phyloP scores from a whole-genome alignment of 2,113 vertebrate species.

The Nibea coibor region DNA sequence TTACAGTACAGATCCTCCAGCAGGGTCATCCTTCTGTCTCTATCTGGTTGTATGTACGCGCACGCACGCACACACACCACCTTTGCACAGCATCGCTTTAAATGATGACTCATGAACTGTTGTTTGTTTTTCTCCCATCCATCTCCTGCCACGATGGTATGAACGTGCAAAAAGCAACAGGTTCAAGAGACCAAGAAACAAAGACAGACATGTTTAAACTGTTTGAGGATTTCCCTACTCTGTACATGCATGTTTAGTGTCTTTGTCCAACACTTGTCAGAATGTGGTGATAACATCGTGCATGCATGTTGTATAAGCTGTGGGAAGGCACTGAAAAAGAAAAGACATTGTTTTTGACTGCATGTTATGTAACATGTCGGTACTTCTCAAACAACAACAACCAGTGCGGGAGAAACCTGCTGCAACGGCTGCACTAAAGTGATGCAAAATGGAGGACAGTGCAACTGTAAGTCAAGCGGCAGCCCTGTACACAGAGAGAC shows the following conservation, averaged over 20 bases:
- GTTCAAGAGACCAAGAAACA: accelerated
- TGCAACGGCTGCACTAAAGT: slow-evolving; percentile 25
- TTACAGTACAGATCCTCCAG: not conserved
- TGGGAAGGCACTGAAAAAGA: slow-evolving; percentile 5
- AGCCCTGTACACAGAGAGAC: not conserved
- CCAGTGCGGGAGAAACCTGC: slow-evolving; percentile 43
- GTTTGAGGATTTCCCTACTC: not conserved
- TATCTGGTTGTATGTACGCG: not conserved
- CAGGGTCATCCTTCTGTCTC: not conserved
- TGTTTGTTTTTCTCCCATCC: not conserved
- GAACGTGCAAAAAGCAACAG: not conserved
- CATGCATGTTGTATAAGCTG: slow-evolving; percentile 2
- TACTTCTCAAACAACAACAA: slow-evolving; percentile 44
- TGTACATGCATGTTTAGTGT: not conserved
- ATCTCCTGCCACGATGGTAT: not conserved
- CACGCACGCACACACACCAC: slow-evolving; percentile 3
- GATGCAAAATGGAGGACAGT: slow-evolving; percentile 32
- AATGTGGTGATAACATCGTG: not conserved
- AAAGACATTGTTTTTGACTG: slow-evolving; percentile 39
- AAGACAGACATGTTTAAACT: not conserved
- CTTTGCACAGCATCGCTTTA: not conserved
- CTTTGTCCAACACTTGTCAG: not conserved
- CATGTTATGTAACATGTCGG: slow-evolving; percentile 51
- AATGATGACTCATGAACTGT: slow-evolving; percentile 13
- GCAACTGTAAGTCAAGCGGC: slow-evolving; percentile 7